Conservation (phyloP, 2,888 invertebrate species). For the Liposcelis brunnea region DNA sequence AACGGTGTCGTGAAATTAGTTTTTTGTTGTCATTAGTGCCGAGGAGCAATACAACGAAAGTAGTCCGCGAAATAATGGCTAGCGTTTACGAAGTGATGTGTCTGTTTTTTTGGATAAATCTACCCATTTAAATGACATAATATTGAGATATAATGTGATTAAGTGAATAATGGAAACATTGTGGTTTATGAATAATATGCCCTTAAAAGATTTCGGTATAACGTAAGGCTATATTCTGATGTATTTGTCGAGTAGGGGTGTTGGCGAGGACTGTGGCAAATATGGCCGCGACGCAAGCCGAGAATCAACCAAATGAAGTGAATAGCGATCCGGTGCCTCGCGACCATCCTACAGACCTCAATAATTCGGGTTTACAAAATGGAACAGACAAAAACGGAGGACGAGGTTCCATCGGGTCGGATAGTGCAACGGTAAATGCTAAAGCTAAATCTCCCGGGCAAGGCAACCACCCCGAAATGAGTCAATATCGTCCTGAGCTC, state of each 20-base stretch:
- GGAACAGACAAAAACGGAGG: conserved; percentile 56
- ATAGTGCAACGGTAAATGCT: conserved; percentile 17
- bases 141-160: conserved; percentile 15
- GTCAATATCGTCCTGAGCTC: conserved; percentile 38
- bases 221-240: conserved; percentile 24
- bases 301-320: conserved; percentile 61
- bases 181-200: conserved; percentile 16
- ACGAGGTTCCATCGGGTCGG: conserved; percentile 31
- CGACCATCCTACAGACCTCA: conserved; percentile 48
- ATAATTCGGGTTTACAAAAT: conserved; percentile 50
- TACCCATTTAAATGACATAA: not conserved
- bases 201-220: conserved; percentile 21
- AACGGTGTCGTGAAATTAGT: not conserved
- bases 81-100: conserved; percentile 9
- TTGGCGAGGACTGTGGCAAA: conserved; percentile 39
- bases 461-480: conserved; percentile 42
- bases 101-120: conserved; percentile 4
- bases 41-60: conserved; percentile 5
- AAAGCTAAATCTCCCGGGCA: conserved; percentile 38
- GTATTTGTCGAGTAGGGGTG: conserved; percentile 41
- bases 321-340: conserved; percentile 46
- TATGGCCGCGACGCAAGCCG: conserved; percentile 76
- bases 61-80: conserved; percentile 9
- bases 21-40: conserved; percentile 8
- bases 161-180: conserved; percentile 20